Percentiles rank a stretch among this genome's conserved stretches.
Evolutionary conservation across 2,113 vertebrate genomes (phyloP).

Genomic region (Aegotheles bennettii): DNA sequence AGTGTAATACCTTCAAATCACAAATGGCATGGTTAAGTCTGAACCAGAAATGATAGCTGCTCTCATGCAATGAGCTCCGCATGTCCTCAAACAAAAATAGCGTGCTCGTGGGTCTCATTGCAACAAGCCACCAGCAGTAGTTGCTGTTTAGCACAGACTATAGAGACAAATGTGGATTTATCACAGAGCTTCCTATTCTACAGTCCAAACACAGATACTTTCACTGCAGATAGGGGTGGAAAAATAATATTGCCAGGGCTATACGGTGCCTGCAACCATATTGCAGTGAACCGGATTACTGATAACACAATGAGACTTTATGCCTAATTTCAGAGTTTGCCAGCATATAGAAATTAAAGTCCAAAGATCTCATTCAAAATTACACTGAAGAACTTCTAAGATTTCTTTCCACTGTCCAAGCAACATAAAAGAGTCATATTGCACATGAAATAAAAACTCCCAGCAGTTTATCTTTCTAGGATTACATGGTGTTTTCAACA

Average conservation of each 20-base stretch:
- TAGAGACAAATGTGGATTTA: background rate
- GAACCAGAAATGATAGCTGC: background rate
- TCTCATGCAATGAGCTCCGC: background rate
- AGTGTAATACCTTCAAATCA: conserved; percentile 15
- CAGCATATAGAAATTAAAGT: background rate
- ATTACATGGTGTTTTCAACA: background rate
- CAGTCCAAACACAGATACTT: background rate
- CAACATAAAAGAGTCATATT: background rate
- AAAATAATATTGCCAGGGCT: background rate
- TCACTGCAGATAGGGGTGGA: background rate
- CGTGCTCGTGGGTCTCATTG: background rate
- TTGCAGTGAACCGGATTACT: background rate
- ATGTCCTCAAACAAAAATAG: background rate
- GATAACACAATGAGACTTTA: background rate
- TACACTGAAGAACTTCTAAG: background rate
- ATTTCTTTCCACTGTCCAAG: background rate
- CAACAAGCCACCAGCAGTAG: background rate
- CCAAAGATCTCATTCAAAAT: background rate
- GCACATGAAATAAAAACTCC: background rate
- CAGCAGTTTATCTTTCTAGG: background rate
- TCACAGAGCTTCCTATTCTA: conserved; percentile 3
- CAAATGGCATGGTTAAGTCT: background rate
- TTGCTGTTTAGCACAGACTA: background rate
- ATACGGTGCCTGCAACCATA: background rate
- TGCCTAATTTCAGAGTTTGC: background rate